phyloP scores from a whole-genome alignment of 2,797 vertebrate species.

The Mormyrus hasselquistii region DNA sequence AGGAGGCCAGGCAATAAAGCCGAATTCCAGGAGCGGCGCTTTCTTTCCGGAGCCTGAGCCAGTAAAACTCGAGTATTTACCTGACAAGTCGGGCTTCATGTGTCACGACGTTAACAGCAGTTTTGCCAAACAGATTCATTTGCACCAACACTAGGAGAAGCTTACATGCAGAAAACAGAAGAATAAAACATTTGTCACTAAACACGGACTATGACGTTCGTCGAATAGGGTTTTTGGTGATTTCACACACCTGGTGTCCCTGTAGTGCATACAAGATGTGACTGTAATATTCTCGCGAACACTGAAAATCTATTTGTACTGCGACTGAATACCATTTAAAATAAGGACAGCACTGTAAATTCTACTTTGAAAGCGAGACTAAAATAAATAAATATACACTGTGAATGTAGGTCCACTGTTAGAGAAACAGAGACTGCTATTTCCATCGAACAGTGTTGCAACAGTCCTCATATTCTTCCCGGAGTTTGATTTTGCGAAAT shows the following conservation, averaged over 20 bases:
- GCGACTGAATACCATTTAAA: neutral
- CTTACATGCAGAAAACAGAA: neutral
- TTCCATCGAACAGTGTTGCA: neutral
- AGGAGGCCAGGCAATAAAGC: neutral
- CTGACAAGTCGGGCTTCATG: constrained; percentile 42
- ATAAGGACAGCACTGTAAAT: neutral
- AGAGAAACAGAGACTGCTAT: neutral
- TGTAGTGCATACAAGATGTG: neutral
- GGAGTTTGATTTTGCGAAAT: neutral
- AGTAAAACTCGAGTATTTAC: constrained; percentile 42
- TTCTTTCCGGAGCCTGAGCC: constrained; percentile 21
- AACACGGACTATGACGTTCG: neutral
- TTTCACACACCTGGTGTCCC: neutral
- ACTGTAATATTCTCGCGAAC: neutral
- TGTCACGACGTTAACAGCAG: constrained; percentile 30
- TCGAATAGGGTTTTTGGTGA: neutral
- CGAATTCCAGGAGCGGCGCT: neutral
- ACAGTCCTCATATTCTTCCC: neutral
- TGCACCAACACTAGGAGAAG: neutral
- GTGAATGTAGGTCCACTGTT: neutral
- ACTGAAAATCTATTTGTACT: neutral
- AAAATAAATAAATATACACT: neutral
- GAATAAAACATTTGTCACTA: neutral
- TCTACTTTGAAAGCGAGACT: neutral
- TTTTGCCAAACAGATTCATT: neutral